Percentiles rank a stretch among this genome's conserved stretches.
Evolutionary conservation across 1,140 invertebrate genomes (phyloP).

Genomic region (Babylonia areolata): DNA sequence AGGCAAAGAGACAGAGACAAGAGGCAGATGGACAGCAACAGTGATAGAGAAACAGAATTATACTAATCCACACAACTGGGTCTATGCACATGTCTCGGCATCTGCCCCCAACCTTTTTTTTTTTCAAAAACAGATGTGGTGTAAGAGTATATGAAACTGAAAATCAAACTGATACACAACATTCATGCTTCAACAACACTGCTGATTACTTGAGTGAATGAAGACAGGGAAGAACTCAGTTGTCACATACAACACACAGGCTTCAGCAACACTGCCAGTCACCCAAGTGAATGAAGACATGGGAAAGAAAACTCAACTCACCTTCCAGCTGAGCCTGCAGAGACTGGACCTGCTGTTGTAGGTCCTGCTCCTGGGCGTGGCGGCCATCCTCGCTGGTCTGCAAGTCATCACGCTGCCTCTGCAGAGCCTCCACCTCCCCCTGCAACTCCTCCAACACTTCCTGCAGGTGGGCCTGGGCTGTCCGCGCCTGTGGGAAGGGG

Average conservation of each 20-base stretch:
- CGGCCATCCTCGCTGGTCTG: slow-evolving; percentile 36
- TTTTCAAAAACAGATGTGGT: no score
- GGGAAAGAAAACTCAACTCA: slow-evolving; percentile 6
- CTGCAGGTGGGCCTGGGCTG: slow-evolving; percentile 43
- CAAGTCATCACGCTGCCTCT: slow-evolving; percentile 43
- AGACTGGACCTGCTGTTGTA: slow-evolving; percentile 40
- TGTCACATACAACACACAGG: neutral
- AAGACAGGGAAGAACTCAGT: neutral
- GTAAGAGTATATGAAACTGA: no score
- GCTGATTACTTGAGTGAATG: no score
- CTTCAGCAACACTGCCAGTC: neutral
- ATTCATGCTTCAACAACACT: no score
- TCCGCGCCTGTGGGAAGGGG: slow-evolving; percentile 33
- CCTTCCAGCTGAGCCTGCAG: slow-evolving; percentile 50
- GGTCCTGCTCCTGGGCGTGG: slow-evolving; percentile 35
- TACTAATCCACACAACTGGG: no score
- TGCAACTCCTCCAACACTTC: slow-evolving; percentile 48
- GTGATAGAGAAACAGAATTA: no score
- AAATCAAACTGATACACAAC: no score
- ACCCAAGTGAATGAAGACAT: no score
- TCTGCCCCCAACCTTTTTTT: no score
- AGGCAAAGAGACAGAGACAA: no score
- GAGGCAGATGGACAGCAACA: no score
- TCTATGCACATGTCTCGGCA: no score
- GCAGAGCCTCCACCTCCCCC: slow-evolving; percentile 40